Evolutionary conservation across 2,888 invertebrate genomes (phyloP), one percentile per base, ranked within the genome.

Genomic region (Tetramorium bicarinatum): DNA sequence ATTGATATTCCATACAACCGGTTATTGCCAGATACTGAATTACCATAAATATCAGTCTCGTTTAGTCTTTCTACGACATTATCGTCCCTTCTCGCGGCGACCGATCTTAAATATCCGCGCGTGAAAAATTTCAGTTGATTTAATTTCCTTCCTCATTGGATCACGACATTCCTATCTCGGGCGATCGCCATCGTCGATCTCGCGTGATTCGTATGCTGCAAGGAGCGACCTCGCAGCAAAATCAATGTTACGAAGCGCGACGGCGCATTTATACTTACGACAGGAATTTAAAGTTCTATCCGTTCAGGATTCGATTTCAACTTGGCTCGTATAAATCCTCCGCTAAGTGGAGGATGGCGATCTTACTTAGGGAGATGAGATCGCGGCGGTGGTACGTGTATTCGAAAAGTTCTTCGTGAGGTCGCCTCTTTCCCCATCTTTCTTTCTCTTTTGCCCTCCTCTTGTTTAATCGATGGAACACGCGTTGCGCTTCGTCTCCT

Each of bases 301-400:
- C 80, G 83, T 87, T 87, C 83, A 80, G 84, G 85, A 89, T 90
- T 90, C 89, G 89, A 90, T 89, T 90, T 85, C 89, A 90, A 90
- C 87, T 90, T 89, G 77, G 86, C 85, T 85, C 86, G 84, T 90
- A 90, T 90, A 90, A 90, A 90, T 90, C 83, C 85, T 77, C 72
- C 29, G 86, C 87, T 88, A 88, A 90, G 84, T 87, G 87, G 82
- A 82, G 88, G 67, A 82, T 62, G 83, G 82, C 83, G 88, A 89
- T 89, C 84, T 89, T 87, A 86, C 87, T 87, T 86, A 87, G 71
- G 81, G 71, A 88, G 85, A 87, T 85, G 88, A 86, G 88, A 85
- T 85, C 64, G 54, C 62, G 72, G 44, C 13, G 66, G 67, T 72
- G 84, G 72, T 18, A 29, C 72, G 83, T 29, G 85, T 83, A 84